Base-by-base conservation (phyloP, 2,797 vertebrate species). In the Coranthus polyacanthus region DNA sequence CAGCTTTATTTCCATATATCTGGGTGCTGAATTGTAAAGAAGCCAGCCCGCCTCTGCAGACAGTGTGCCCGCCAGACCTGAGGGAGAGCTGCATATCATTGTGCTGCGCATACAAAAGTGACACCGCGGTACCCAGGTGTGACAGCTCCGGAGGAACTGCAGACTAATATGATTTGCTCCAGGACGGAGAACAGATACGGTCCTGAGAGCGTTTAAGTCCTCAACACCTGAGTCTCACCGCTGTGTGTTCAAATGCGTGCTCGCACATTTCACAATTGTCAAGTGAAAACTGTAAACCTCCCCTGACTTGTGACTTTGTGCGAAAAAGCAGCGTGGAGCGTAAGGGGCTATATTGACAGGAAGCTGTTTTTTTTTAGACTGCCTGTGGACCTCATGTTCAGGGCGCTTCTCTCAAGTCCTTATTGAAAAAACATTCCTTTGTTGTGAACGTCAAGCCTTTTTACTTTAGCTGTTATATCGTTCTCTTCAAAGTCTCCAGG, bases 81-180 rank as follows among this genome's bases (percentile, higher is more conserved):
- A 12, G 53, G 53, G 53, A 34, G 45, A 43, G 52, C 43, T 21
- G 46, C 65, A 52, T 61, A 21, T 74, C 34, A 29, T 18, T 13
- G 51, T 16, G 55, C 17, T 24, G 37, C 17, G 36, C 18, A 12
- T 36, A 44, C 43, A 20, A 57, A 54, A 42, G 8, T 37, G 74
- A 37, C 52, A 1, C 3, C 5, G 69, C 1, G 59, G 70, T 43
- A 52, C 65, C 63, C 79, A 84, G 83, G 72, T 86, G 82, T 80
- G 65, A 70, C 67, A 54, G 68, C 66, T 2, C 37, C 32, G 17
- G 66, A 39, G 18, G 12, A n/a, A 10, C 69, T n/a, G 65, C 55
- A 79, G 68, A 53, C 56, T 34, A 43, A 68, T 24, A 11, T 2
- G 43, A 65, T 73, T 73, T 39, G 47, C 70, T 75, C 54, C 52